These are phyloP conservation scores for Sarcophaga peregrina DNA, from an alignment of 1,140 invertebrate genomes.

Conservation along the genomic window DNA sequence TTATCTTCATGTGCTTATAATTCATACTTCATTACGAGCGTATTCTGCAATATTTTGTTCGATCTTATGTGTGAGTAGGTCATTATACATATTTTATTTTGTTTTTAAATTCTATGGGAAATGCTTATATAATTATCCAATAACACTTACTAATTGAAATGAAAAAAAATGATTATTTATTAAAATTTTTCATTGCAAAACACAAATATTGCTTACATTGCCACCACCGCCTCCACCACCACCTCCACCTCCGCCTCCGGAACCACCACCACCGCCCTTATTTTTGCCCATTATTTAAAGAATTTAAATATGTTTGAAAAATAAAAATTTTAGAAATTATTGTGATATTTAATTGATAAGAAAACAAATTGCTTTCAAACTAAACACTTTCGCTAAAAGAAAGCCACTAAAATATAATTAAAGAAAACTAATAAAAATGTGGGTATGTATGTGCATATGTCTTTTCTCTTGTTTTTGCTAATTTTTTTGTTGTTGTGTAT, in stretches of 20 bases:
- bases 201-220: slow-evolving; percentile 66
- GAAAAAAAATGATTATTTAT: slow-evolving; percentile 1
- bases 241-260: slow-evolving; percentile 49
- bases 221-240: slow-evolving; percentile 55
- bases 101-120: not conserved
- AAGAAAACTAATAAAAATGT: not conserved
- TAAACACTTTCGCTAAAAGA: slow-evolving; percentile 23
- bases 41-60: no score
- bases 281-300: slow-evolving; percentile 60
- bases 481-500: not conserved
- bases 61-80: no score
- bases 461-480: not conserved
- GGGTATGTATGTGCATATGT: not conserved
- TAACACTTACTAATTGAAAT: not conserved
- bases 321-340: not conserved
- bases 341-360: not conserved
- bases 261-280: slow-evolving; percentile 55
- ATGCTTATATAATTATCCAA: not conserved
- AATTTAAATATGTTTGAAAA: not conserved
- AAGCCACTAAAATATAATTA: slow-evolving; percentile 38
- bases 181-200: slow-evolving; percentile 56
- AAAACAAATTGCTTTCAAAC: not conserved
- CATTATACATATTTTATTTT: no score
- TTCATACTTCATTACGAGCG: no score
- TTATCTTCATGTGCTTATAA: no score